Conservation (phyloP, 2,113 vertebrate species). For the Oncorhynchus mykiss region DNA sequence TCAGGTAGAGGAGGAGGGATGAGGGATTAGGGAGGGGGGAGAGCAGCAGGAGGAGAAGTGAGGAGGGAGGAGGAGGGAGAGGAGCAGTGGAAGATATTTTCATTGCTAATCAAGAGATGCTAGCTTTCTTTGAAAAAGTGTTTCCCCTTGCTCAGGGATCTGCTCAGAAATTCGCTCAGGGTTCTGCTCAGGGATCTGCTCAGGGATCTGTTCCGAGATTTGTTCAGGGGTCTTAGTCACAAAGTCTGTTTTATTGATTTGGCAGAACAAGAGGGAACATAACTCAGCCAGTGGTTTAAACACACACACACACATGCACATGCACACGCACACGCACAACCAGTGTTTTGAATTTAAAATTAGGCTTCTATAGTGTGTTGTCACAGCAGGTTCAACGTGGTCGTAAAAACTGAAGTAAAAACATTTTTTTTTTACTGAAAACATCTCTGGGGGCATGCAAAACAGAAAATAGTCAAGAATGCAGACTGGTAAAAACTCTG, state of each 20-base stretch:
- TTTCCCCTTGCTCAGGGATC: not conserved
- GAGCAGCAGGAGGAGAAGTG: not conserved
- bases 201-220: not conserved
- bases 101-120: conserved; percentile 46
- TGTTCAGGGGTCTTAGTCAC: not conserved
- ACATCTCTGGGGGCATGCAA: not conserved
- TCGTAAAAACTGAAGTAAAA: not conserved
- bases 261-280: not conserved
- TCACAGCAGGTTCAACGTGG: not conserved
- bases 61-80: not conserved
- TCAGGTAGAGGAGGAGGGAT: too few relatives aligned
- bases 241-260: conserved; percentile 24
- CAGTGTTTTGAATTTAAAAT: not conserved
- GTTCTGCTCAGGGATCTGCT: not conserved
- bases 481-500: conserved; percentile 4
- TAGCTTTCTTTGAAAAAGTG: conserved; percentile 20
- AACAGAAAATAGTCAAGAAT: not conserved
- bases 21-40: too few relatives aligned
- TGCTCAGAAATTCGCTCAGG: too few relatives aligned
- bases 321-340: not conserved
- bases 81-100: conserved; percentile 25
- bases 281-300: not conserved
- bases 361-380: not conserved
- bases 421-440: not conserved
- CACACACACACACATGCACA: not conserved